Base-by-base conservation (phyloP, 2,797 vertebrate species). In the Phylloscopus collybita region DNA sequence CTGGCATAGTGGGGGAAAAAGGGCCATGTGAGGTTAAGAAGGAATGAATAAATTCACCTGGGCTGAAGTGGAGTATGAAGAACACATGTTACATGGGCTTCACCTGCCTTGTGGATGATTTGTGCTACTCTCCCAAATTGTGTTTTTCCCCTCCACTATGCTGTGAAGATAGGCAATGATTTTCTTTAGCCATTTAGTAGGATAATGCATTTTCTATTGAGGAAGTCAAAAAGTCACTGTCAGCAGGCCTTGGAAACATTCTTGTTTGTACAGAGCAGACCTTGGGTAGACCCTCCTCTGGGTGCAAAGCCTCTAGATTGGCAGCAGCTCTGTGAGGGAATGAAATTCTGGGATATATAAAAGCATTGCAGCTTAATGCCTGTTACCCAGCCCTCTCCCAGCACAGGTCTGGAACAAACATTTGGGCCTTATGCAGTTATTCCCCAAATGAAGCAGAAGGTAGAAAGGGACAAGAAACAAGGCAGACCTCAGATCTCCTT, bases 31-130 rank as follows among this genome's bases (percentile, higher is more conserved):
- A 90, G 91, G 61, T 93, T 96, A 90, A 86, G 67, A 80, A 76
- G n/a, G 40, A 95, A 88, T n/a, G 22, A 88, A 93, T 93, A 90
- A 86, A 80, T 93, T 82, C 60, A 22, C 60, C 61, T 71, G 74
- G 61, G 25, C 74, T 93, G 47, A 89, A 88, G 64, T 25, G 30
- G 61, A 85, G 60, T 86, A 86, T 84, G 71, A 88, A 64, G 91
- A 96, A 80, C 78, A 91, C 42, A 70, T 62, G 87, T 84, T 91
- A 67, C 32, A 21, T 53, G 54, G 47, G 56, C 62, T 86, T 90
- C 36, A 90, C 50, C 59, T 79, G 75, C 70, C 14, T 73, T 36
- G 17, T 40, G 56, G 29, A 34, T 88, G 66, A 92, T 90, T 91
- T 86, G 56, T 79, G 50, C 44, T 70, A 51, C 51, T 84, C 80